Conservation (phyloP, 2,113 vertebrate species). For the Cyanoderma ruficeps region DNA sequence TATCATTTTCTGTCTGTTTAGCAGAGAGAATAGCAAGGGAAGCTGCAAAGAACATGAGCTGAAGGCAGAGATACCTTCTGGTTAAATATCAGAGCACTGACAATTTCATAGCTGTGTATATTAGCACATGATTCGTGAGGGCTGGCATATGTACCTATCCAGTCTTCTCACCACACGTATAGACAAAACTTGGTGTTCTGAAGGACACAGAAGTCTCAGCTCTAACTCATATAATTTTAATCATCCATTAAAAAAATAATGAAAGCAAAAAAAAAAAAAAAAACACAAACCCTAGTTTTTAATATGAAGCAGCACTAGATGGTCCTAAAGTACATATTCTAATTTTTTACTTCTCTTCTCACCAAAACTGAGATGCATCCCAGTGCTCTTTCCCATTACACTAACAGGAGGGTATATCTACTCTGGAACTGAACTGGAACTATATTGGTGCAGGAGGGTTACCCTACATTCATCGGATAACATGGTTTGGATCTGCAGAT, state of each 20-base stretch:
- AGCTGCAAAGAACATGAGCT: not conserved
- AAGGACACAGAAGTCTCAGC: not conserved
- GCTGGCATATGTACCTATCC: not conserved
- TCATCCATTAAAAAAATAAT: not conserved
- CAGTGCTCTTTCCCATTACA: not conserved
- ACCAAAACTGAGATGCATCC: not conserved
- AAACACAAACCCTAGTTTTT: not conserved
- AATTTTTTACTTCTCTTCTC: not conserved
- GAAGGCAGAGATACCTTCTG: not conserved
- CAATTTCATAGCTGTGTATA: not conserved
- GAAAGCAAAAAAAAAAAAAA: accelerated
- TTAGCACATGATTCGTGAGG: not conserved
- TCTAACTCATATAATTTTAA: not conserved
- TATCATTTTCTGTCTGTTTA: not conserved
- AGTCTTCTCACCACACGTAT: not conserved
- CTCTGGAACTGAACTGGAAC: not conserved
- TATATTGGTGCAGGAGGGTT: not conserved
- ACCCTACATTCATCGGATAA: not conserved
- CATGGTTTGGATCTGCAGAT: not conserved
- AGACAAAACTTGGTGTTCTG: not conserved
- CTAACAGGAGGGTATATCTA: not conserved
- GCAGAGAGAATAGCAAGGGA: not conserved
- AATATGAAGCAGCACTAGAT: not conserved
- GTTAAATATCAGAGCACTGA: not conserved
- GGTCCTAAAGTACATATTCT: not conserved